Percentiles rank a stretch among this genome's conserved stretches.
Evolutionary conservation across 2,888 invertebrate species (phyloP).

Genomic region (Ametastegia equiseti): DNA sequence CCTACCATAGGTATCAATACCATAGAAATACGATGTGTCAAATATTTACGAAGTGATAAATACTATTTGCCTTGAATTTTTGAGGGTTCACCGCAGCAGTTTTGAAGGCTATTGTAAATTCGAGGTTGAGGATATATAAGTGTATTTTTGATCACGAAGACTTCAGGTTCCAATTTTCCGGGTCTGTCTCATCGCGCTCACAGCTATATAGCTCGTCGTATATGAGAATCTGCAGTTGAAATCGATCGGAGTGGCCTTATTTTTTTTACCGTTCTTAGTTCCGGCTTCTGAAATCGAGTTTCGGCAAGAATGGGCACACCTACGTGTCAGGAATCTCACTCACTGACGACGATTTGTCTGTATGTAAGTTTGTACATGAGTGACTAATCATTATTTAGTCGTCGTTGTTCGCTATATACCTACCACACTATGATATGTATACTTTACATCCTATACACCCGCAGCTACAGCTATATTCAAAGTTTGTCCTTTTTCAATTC

Average conservation of each 20-base stretch:
- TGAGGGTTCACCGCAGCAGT: too few species aligned
- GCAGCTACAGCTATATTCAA: background rate
- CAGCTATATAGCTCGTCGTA: background rate
- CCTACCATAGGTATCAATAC: too few species aligned
- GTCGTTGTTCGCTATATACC: background rate
- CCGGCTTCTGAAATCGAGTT: conserved; percentile 43
- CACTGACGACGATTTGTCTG: background rate
- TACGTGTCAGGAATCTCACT: conserved; percentile 43
- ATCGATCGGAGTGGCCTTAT: conserved; percentile 31
- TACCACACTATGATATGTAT: background rate
- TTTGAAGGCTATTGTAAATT: too few species aligned
- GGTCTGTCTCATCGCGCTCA: background rate
- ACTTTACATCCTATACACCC: too few species aligned
- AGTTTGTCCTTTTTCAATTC: background rate
- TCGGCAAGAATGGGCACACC: conserved; percentile 38
- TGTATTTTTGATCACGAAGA: too few species aligned
- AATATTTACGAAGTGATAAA: too few species aligned
- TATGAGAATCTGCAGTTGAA: background rate
- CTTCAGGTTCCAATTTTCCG: too few species aligned
- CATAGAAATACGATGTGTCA: too few species aligned
- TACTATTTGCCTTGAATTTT: too few species aligned
- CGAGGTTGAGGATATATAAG: too few species aligned
- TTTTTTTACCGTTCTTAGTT: conserved; percentile 32
- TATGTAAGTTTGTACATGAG: background rate
- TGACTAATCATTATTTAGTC: background rate